These are phyloP conservation scores for Phymanthus crucifer DNA, from an alignment of 92 coral and sea anemone genomes.

Conservation along the genomic window DNA sequence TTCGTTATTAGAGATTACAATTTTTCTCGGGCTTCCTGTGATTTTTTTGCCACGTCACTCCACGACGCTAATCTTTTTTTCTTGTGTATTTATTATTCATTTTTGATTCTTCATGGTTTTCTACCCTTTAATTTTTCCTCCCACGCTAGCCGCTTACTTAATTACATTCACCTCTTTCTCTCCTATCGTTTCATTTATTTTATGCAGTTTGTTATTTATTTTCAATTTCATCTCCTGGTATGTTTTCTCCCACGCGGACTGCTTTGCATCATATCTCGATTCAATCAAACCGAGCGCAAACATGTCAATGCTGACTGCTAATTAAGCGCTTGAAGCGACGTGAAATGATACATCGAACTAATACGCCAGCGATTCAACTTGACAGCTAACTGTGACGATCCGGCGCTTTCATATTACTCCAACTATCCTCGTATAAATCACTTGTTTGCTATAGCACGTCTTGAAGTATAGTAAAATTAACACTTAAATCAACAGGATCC, in stretches of 20 bases:
- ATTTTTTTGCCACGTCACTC: neutral
- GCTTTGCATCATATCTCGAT: neutral
- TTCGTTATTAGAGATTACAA: neutral
- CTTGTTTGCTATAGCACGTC: neutral
- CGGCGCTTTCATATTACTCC: slow-evolving; percentile 1
- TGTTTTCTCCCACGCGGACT: neutral
- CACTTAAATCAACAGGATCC: neutral
- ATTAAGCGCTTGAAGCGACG: slow-evolving; percentile 1
- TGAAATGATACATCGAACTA: slow-evolving; percentile 1
- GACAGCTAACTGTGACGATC: neutral
- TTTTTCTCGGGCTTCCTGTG: neutral
- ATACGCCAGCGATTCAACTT: slow-evolving; percentile 1
- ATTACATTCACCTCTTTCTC: neutral
- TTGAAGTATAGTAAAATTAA: slow-evolving; percentile 7
- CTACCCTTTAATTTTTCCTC: neutral
- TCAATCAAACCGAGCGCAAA: neutral
- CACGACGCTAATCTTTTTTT: neutral
- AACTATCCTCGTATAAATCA: slow-evolving; percentile 4
- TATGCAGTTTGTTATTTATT: neutral
- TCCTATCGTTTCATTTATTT: neutral
- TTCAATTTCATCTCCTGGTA: neutral
- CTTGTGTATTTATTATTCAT: neutral
- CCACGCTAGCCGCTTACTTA: neutral
- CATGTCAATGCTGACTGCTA: slow-evolving; percentile 2
- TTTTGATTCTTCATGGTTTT: neutral